Conservation (phyloP, 2,797 vertebrate genomes). For the Brotula barbata region DNA sequence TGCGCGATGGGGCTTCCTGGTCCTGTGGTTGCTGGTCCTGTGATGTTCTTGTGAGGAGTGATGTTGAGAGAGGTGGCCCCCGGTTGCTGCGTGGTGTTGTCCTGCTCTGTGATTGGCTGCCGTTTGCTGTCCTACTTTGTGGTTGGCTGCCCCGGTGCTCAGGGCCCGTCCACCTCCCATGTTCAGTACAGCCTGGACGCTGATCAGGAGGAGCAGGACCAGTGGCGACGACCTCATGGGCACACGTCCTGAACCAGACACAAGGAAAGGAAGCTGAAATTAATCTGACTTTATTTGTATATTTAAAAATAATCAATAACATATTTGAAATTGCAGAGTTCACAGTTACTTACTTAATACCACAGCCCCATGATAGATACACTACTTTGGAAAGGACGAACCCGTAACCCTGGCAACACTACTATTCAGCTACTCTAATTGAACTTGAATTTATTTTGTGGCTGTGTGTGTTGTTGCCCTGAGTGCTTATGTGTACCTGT, state of each 20-base stretch:
- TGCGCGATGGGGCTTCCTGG: constrained; percentile 66
- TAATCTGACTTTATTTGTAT: too few relatives aligned
- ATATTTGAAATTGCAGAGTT: too few relatives aligned
- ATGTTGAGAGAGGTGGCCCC: constrained; percentile 57
- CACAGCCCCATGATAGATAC: not conserved
- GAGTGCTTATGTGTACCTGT: constrained; percentile 72
- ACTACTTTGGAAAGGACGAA: not conserved
- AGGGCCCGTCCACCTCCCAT: constrained; percentile 86
- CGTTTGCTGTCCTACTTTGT: constrained; percentile 71
- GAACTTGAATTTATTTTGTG: not conserved
- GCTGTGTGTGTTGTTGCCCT: constrained; percentile 4
- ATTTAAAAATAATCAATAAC: too few relatives aligned
- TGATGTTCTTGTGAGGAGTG: constrained; percentile 55
- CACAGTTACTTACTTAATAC: too few relatives aligned
- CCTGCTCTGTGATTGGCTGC: constrained; percentile 74
- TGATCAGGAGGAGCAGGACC: constrained; percentile 94
- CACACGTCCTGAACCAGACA: constrained; percentile 79
- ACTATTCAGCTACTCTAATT: too few relatives aligned
- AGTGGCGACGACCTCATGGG: constrained; percentile 98
- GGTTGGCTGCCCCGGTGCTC: constrained; percentile 70
- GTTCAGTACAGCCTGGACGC: constrained; percentile 92
- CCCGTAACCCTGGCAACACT: not conserved
- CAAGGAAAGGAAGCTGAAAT: too few relatives aligned
- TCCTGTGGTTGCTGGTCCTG: constrained; percentile 70
- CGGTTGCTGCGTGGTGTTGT: constrained; percentile 51